Conservation (phyloP, 2,797 vertebrate species). For the Sternarchorhynchus goeldii region DNA sequence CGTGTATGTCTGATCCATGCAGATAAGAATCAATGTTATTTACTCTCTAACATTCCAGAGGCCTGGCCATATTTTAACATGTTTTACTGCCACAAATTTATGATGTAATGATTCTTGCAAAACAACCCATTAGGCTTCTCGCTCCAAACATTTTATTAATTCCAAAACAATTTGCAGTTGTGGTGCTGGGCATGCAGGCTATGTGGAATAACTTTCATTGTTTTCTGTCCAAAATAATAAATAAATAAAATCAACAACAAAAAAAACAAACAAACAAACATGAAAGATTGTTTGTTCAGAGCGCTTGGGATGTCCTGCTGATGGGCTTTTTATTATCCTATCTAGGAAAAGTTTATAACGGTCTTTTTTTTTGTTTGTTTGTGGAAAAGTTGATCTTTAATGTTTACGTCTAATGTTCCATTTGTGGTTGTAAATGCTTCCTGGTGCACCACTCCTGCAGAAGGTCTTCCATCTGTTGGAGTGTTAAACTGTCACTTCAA, state of each 20-base stretch:
- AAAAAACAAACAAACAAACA: conserved; percentile 31
- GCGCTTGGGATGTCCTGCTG: conserved; percentile 50
- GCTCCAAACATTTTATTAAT: conserved; percentile 43
- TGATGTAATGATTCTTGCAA: conserved; percentile 47
- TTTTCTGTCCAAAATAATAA: conserved; percentile 16
- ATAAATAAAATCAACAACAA: no score
- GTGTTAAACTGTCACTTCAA: conserved; percentile 3
- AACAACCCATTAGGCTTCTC: conserved; percentile 42
- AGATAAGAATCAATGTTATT: conserved; percentile 37
- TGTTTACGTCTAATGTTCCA: not conserved
- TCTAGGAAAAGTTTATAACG: conserved; percentile 25
- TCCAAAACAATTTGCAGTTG: conserved; percentile 45
- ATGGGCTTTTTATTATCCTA: conserved; percentile 33
- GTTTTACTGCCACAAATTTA: conserved; percentile 39
- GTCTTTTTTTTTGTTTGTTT: not conserved
- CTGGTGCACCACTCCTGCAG: not conserved
- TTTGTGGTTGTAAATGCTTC: not conserved
- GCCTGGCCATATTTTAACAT: conserved; percentile 40
- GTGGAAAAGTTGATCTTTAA: not conserved
- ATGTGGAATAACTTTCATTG: conserved; percentile 31
- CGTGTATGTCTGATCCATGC: conserved; percentile 6
- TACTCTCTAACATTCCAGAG: conserved; percentile 19
- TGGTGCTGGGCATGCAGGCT: not conserved
- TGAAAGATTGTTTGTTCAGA: conserved; percentile 53
- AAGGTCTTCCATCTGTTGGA: conserved; percentile 22